Percentiles rank a stretch among this genome's conserved stretches.
These are phyloP conservation scores for Microctenopoma stevenorrisi DNA, from an alignment of 2,797 vertebrate species.

Conservation along the genomic window DNA sequence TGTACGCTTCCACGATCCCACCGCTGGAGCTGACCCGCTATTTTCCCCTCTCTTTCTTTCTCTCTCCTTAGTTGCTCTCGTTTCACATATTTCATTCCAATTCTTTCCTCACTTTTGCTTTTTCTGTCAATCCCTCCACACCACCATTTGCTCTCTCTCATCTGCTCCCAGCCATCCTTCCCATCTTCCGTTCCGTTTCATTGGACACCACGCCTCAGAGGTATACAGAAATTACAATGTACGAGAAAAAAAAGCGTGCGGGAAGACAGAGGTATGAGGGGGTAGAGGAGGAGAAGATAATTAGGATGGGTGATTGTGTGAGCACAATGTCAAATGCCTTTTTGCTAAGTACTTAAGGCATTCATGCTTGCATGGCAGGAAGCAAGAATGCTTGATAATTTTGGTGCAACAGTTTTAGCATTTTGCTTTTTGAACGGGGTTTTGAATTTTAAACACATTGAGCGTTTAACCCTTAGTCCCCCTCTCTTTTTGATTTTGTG, in stretches of 20 bases:
- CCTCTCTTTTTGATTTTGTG: neutral
- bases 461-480: slow-evolving; percentile 8
- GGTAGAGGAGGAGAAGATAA: slow-evolving; percentile 37
- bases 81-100: slow-evolving; percentile 67
- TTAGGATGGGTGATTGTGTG: slow-evolving; percentile 56
- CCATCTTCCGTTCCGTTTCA: slow-evolving; percentile 59
- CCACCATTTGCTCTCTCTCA: slow-evolving; percentile 30
- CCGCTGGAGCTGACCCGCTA: slow-evolving; percentile 60
- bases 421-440: neutral
- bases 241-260: neutral
- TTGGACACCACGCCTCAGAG: slow-evolving; percentile 55
- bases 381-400: slow-evolving; percentile 2
- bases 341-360: slow-evolving; percentile 31
- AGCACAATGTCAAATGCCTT: slow-evolving; percentile 48
- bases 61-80: slow-evolving; percentile 58
- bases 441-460: slow-evolving; percentile 19
- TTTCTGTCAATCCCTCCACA: slow-evolving; percentile 21
- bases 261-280: neutral
- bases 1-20: slow-evolving; percentile 44
- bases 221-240: slow-evolving; percentile 61
- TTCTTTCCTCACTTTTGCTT: slow-evolving; percentile 55
- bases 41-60: slow-evolving; percentile 15
- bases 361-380: slow-evolving; percentile 12
- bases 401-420: slow-evolving; percentile 5
- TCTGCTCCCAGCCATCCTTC: slow-evolving; percentile 49